Conservation (phyloP, 2,888 invertebrate species). For the Chironomus tentans region DNA sequence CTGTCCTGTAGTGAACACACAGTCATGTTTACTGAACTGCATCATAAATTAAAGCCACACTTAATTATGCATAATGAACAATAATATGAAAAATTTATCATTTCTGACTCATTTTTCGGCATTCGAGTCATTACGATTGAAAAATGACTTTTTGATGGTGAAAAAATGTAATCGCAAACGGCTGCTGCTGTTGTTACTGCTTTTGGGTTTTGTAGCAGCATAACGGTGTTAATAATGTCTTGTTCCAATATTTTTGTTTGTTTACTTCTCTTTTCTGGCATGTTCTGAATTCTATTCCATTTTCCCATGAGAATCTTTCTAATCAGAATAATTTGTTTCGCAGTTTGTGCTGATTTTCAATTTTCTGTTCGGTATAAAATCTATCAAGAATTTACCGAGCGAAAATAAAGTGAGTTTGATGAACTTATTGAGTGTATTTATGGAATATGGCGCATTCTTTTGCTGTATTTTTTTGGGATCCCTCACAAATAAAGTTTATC, state of each 20-base stretch:
- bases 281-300: not conserved
- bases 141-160: not conserved
- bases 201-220: not conserved
- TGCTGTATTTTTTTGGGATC: too few relatives aligned
- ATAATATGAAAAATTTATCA: not conserved
- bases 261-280: not conserved
- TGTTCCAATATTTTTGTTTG: not conserved
- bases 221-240: not conserved
- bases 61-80: conserved; percentile 5
- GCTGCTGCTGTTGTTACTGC: not conserved
- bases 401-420: too few relatives aligned
- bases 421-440: too few relatives aligned
- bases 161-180: not conserved
- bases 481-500: too few relatives aligned
- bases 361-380: too few relatives aligned
- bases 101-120: not conserved
- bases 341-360: not conserved
- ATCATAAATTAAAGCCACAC: conserved; percentile 18
- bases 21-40: conserved; percentile 7
- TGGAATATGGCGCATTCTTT: too few relatives aligned
- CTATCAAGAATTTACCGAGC: too few relatives aligned
- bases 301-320: not conserved
- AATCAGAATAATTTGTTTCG: conserved; percentile 9
- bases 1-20: not conserved
- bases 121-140: not conserved